Conservation (phyloP, 2,113 vertebrate species). For the Syngnathoides biaculeatus region DNA sequence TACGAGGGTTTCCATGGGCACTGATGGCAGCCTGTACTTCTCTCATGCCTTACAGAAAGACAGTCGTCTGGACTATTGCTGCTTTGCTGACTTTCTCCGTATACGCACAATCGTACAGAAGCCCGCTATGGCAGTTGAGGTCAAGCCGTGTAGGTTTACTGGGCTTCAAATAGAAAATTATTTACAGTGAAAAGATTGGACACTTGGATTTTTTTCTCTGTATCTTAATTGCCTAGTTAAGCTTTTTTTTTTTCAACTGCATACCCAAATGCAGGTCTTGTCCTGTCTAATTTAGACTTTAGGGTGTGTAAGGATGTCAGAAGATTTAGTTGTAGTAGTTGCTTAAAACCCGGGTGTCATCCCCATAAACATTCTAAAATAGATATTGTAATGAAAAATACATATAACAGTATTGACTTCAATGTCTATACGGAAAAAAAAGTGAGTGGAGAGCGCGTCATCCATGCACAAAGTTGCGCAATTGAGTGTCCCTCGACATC, state of each 20-base stretch:
- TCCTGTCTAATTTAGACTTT: conserved; percentile 21
- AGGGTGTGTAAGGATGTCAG: not conserved
- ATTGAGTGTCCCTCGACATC: no score
- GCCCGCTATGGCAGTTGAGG: conserved; percentile 79
- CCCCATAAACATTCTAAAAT: no score
- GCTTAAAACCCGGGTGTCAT: no score
- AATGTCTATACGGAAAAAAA: no score
- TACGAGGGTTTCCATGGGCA: conserved; percentile 88
- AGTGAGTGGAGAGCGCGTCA: no score
- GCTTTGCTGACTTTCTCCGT: conserved; percentile 81
- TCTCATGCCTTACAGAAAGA: conserved; percentile 83
- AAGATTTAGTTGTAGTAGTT: not conserved
- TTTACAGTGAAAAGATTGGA: no score
- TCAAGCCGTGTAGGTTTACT: conserved; percentile 80
- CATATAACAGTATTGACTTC: no score
- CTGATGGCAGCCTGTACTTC: conserved; percentile 88
- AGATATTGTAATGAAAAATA: no score
- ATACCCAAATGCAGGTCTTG: conserved; percentile 25
- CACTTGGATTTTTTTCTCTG: not conserved
- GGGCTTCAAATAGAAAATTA: not conserved
- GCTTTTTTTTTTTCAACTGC: not conserved
- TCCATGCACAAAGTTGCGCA: no score
- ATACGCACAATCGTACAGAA: conserved; percentile 91
- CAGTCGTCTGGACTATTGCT: conserved; percentile 86
- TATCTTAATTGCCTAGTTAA: not conserved